Evolutionary conservation across 1,140 invertebrate species (phyloP).

Genomic region (Drosophila mauritiana): DNA sequence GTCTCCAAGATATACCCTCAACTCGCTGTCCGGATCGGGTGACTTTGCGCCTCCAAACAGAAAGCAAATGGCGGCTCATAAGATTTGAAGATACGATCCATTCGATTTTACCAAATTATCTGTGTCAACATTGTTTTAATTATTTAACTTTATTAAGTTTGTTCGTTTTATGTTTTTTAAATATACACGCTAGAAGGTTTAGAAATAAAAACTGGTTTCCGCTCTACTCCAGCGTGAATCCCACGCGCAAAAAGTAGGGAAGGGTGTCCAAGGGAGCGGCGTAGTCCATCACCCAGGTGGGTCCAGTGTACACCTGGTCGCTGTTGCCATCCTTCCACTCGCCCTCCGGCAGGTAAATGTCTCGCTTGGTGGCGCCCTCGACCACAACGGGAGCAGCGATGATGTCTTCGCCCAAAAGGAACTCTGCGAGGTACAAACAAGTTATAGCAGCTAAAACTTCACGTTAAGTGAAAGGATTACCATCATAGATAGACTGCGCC

Average conservation of each 20-base stretch:
- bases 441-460: no score
- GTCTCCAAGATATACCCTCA: not conserved
- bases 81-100: not conserved
- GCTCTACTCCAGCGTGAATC: slow-evolving; percentile 42
- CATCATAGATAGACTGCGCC: slow-evolving; percentile 88
- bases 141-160: slow-evolving; percentile 16
- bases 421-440: slow-evolving; percentile 87
- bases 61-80: not conserved
- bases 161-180: slow-evolving; percentile 8
- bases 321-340: slow-evolving; percentile 88
- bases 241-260: slow-evolving; percentile 87
- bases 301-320: slow-evolving; percentile 86
- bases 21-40: not conserved
- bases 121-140: slow-evolving; percentile 24
- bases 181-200: not conserved
- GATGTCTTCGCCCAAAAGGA: slow-evolving; percentile 92
- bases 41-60: slow-evolving; percentile 21
- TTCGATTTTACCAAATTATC: slow-evolving; percentile 52
- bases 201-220: not conserved
- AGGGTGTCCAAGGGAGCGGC: slow-evolving; percentile 88
- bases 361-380: slow-evolving; percentile 87
- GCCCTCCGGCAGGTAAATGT: slow-evolving; percentile 92
- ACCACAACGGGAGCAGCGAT: slow-evolving; percentile 93
- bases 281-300: slow-evolving; percentile 88
- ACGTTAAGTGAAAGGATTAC: slow-evolving; percentile 80